Base-by-base conservation (phyloP, 2,113 vertebrate genomes). In the Cyanoliseus patagonus region DNA sequence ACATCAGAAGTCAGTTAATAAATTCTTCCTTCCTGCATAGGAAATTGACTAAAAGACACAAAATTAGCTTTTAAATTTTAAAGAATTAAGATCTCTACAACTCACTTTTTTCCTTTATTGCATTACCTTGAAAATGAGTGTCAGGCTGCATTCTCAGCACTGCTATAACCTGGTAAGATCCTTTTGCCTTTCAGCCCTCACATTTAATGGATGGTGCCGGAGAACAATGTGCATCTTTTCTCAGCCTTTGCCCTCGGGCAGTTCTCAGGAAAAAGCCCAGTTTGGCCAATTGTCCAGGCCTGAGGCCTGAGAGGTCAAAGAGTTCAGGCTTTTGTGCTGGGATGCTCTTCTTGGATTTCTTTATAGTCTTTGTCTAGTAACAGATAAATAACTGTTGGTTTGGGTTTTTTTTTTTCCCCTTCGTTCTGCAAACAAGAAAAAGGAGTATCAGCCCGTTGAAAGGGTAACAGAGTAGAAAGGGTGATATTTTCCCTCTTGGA, bases 61-160 rank as follows among this genome's bases (percentile, higher is more conserved):
- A 98, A 98, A 98, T 98, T 98, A 98, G 98, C 98, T 98, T 98
- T 98, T 98, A 98, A 98, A 98, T 98, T 98, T 98, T 97, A 98
- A 98, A 98, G 98, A 98, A 98, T 98, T 98, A 98, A 98, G 98
- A 97, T 97, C 97, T 91, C 85, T 88, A 91, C 55, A 83, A 96
- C 95, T 91, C 95, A 95, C 95, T 97, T 95, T 95, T 94, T 97
- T 39, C 89, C 92, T 97, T 97, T 93, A 90, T 96, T 96, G 86
- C 87, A 88, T 97, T 97, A 97, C 96, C 96, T 97, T 94, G 97
- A 96, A 97, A 96, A 95, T 75, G 87, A 95, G 88, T 83, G 52
- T 84, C 53, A 91, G 74, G 47, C 96, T 73, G 63, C 88, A 77
- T 76, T 94, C 95, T 94, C 94, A 61, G 77, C 51, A 39, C 62